Evolutionary conservation across 2,888 invertebrate genomes (phyloP).

Genomic region (Sinhomidia bicolor): DNA sequence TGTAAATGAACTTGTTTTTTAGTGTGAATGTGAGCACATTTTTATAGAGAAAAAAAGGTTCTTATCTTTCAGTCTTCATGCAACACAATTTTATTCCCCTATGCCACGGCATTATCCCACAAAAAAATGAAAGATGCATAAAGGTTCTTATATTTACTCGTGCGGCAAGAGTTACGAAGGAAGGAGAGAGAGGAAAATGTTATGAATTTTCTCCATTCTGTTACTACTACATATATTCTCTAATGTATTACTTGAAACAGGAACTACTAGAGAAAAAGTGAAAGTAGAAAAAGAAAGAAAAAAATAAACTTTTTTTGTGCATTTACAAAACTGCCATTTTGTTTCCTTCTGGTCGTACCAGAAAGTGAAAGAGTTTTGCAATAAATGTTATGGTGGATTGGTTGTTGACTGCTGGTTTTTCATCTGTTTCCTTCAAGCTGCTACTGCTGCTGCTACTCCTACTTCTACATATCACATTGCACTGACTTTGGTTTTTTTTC

Average conservation of each 20-base stretch:
- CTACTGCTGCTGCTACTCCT: not conserved
- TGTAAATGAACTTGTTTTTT: slow-evolving; percentile 37
- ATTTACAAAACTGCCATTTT: slow-evolving; percentile 60
- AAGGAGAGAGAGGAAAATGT: too few species aligned
- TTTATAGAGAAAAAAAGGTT: not conserved
- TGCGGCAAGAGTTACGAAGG: too few species aligned
- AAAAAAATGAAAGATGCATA: not conserved
- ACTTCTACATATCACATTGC: too few species aligned
- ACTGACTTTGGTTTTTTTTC: slow-evolving; percentile 12
- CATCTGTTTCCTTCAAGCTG: not conserved
- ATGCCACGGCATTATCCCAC: slow-evolving; percentile 12
- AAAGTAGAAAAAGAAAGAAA: slow-evolving; percentile 17
- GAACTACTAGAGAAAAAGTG: not conserved
- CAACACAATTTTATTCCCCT: slow-evolving; percentile 26
- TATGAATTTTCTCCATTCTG: not conserved
- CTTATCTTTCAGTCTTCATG: not conserved
- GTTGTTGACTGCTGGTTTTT: slow-evolving; percentile 64
- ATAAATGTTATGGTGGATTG: slow-evolving; percentile 69
- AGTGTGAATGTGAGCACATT: slow-evolving; percentile 4
- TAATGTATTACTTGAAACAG: slow-evolving; percentile 8
- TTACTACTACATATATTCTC: not conserved
- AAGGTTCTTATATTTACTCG: too few species aligned
- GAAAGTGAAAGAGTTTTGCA: slow-evolving; percentile 61
- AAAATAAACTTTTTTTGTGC: slow-evolving; percentile 30
- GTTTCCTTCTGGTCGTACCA: slow-evolving; percentile 58